Conservation (phyloP, 2,888 invertebrate species). For the Anarsia innoxiella region DNA sequence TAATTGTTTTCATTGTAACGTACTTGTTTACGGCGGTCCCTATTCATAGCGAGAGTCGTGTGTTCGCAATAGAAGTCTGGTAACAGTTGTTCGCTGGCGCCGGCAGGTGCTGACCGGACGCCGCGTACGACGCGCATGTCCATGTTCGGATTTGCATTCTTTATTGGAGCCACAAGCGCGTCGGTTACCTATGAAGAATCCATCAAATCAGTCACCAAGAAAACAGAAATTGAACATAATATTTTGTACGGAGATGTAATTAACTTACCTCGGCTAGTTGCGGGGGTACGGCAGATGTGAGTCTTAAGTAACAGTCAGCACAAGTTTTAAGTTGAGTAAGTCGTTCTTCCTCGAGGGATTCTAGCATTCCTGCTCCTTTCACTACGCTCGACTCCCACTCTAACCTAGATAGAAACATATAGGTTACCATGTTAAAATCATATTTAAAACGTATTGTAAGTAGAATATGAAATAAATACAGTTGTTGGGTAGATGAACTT, state of each 20-base stretch:
- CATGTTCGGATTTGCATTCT: conserved; percentile 81
- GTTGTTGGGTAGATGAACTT: too few species aligned
- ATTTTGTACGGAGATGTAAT: neutral
- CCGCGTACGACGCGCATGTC: conserved; percentile 79
- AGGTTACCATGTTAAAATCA: too few species aligned
- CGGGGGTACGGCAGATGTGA: conserved; percentile 84
- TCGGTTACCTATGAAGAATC: conserved; percentile 78
- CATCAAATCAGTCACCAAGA: neutral
- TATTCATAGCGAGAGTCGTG: conserved; percentile 93
- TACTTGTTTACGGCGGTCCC: conserved; percentile 89
- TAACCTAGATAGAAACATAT: too few species aligned
- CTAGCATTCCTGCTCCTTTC: conserved; percentile 90
- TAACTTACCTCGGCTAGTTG: conserved; percentile 79
- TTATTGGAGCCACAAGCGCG: conserved; percentile 80
- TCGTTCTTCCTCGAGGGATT: conserved; percentile 92
- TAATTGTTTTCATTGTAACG: neutral
- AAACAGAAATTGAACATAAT: neutral
- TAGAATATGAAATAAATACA: too few species aligned
- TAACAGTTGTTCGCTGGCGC: conserved; percentile 86
- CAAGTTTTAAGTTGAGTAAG: conserved; percentile 85
- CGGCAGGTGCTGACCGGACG: conserved; percentile 79
- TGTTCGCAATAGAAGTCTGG: conserved; percentile 98
- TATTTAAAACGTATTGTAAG: too few species aligned
- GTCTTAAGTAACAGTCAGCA: conserved; percentile 78
- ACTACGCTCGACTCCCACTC: conserved; percentile 95